Conservation (phyloP, 2,797 vertebrate species). For the Sebastes cheni region DNA sequence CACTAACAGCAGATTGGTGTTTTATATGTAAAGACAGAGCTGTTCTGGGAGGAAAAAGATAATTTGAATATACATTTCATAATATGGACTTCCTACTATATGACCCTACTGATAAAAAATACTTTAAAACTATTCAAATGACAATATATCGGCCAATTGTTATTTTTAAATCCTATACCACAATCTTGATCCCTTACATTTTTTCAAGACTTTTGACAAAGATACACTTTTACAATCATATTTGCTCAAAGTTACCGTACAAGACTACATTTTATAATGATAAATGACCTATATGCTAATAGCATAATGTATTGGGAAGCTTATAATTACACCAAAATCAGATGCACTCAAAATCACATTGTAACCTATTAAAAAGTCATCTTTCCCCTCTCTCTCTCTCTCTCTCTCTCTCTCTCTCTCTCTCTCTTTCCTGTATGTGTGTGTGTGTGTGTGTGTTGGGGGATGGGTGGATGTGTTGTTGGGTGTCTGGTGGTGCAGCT, state of each 20-base stretch:
- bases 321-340: not conserved
- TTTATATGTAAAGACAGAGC: not conserved
- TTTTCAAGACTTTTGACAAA: no score
- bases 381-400: not conserved
- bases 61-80: no score
- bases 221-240: no score
- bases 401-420: not conserved
- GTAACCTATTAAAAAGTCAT: constrained; percentile 13
- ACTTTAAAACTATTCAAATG: no score
- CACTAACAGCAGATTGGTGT: not conserved
- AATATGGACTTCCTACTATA: no score
- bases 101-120: no score
- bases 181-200: no score
- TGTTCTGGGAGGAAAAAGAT: not conserved
- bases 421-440: not conserved
- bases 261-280: not conserved
- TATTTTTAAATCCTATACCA: no score
- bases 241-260: no score
- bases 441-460: constrained; percentile 27
- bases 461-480: constrained; percentile 48
- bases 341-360: constrained; percentile 2
- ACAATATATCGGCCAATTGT: no score
- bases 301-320: not conserved
- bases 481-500: constrained; percentile 35
- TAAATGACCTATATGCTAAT: not conserved